Evolutionary conservation across 2,113 vertebrate species (phyloP), one percentile per base, ranked within the genome.

Genomic region (Datnioides undecimradiatus): DNA sequence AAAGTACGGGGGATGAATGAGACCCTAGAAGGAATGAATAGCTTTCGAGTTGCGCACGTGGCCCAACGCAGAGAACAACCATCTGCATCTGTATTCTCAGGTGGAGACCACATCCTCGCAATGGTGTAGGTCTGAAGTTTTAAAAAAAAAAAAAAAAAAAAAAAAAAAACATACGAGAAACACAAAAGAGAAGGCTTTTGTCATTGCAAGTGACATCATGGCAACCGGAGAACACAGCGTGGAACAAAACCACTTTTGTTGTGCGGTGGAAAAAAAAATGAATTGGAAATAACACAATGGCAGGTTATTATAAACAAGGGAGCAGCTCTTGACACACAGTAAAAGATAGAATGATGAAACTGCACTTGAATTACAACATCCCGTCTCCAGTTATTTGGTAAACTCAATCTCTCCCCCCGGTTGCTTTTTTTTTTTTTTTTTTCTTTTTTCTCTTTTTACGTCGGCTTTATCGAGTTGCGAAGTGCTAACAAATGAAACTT

Each of bases 221-320:
- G 69, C 75, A 77, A 41, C 69, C 9, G 0, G 85, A 74, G 75
- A 77, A 52, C 76, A 43, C 66, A 23, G 65, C 63, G 0, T 13
- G 31, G 55, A 73, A 88, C 80, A 76, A 80, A 84, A 84, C 38
- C 36, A 59, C 70, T 85, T 88, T 80, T 88, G 85, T 86, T 81
- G n/a, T 48, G 70, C 11, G 11, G 36, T 34, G 40, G 48, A 29
- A 77, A 52, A 29, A 77, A 70, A 36, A 82, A 76, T 48, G 81
- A 86, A 84, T 72, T 64, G 86, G 76, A 86, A 90, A 86, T 68
- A 90, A 87, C 59, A 90, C 86, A 88, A 83, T 90, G 87, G 86
- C 81, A 79, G 83, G 85, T 85, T 88, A 84, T 91, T 87, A 88
- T 74, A 80, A 92, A 87, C 86, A 88, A 86, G 80, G 78, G 79